Evolutionary conservation across 1,140 invertebrate species (phyloP), one percentile per base, ranked within the genome.

Genomic region (Leptopilina clavipes): DNA sequence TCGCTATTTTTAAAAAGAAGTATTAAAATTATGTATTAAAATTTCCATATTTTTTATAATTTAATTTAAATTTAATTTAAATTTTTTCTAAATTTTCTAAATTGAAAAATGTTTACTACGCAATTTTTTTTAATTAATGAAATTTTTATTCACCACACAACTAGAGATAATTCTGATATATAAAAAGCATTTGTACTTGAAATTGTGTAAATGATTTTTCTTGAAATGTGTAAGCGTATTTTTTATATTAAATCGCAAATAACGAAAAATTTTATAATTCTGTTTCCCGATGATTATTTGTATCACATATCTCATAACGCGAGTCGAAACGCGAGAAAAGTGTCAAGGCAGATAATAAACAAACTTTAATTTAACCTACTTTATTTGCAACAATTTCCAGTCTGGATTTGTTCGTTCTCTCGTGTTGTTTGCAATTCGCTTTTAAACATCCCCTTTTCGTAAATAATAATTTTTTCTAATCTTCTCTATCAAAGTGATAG

Each of bases 341-440:
- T 65, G 59, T 65, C 59, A 65, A 65, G 59, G 14, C 59, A 65
- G 22, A 65, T 31, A 65, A 52, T 52, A 52, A 52, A 52, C 48
- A 52, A 52, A 52, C n/a, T 52, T 31, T 65, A 65, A 25, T 65
- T 65, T 65, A 65, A 65, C 56, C 56, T 65, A 65, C 56, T 65
- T 65, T 65, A 31, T 65, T 25, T 22, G n/a, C 25, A 22, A 22
- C 48, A 59, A 59, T 59, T 18, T 1, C 18, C 56, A 65, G 56
- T 65, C 56, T 65, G 22, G 22, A 65, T 31, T 65, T 22, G 56
- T 14, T 65, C 12, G 19, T 31, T 3, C 22, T 65, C 56, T 65
- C 22, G 56, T 10, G 19, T 31, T 65, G 22, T 65, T 31, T 14
- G 25, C 25, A 25, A 31, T 3, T 65, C 22, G 56, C 11, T 14